phyloP scores from a whole-genome alignment of 2,113 vertebrate species.

The Hemiprocne comata region DNA sequence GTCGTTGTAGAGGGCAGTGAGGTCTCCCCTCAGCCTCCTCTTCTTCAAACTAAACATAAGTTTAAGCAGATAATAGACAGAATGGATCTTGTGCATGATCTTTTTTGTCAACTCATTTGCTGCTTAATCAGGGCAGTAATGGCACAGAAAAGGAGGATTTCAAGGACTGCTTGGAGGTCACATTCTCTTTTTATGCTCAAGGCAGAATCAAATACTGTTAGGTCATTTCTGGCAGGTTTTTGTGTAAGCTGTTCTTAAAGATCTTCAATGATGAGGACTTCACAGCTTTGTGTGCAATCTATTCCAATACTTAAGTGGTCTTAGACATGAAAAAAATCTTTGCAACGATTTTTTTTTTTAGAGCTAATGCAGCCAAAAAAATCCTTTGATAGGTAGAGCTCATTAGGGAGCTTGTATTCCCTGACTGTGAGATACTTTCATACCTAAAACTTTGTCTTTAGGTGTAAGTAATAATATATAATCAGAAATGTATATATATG shows the following conservation, averaged over 20 bases:
- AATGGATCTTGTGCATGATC: neutral
- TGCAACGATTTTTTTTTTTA: neutral
- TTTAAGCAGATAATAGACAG: neutral
- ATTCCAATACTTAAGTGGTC: neutral
- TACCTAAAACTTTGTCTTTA: neutral
- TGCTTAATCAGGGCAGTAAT: neutral
- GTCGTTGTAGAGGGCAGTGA: too few species aligned
- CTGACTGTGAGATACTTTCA: neutral
- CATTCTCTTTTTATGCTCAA: neutral
- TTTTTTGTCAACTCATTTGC: neutral
- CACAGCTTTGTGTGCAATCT: neutral
- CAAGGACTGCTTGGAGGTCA: neutral
- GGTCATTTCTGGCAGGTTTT: conserved; percentile 17
- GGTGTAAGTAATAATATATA: neutral
- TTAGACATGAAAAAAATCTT: neutral
- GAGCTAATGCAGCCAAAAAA: neutral
- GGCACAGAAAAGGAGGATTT: neutral
- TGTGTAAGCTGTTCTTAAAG: neutral
- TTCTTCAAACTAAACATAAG: too few species aligned
- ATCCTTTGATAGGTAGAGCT: neutral
- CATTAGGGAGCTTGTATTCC: neutral
- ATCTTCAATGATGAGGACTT: neutral
- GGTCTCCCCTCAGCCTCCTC: too few species aligned
- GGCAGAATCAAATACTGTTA: neutral
- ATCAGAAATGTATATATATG: neutral